Evolutionary conservation across 2,797 vertebrate species (phyloP).

Genomic region (Channallabes apus): DNA sequence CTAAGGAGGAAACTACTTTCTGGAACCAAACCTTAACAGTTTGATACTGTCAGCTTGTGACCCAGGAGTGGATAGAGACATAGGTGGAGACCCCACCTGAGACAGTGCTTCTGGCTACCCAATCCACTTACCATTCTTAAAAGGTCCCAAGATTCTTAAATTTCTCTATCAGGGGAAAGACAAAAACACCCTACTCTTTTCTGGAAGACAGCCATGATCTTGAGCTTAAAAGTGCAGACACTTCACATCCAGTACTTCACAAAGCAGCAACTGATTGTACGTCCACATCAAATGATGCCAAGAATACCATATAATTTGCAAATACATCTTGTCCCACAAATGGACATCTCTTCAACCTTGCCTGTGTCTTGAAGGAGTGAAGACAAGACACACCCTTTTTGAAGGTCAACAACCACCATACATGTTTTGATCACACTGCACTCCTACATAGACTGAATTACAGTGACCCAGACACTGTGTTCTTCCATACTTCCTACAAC

Average conservation of each 20-base stretch:
- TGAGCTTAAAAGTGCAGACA: not conserved
- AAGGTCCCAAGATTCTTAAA: not conserved
- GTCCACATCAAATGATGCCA: not conserved
- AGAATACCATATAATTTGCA: not conserved
- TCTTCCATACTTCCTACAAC: not conserved
- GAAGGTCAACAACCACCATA: not conserved
- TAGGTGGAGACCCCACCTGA: too few relatives aligned
- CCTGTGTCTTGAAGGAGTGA: not conserved
- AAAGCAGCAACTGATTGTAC: not conserved
- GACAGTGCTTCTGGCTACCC: too few relatives aligned
- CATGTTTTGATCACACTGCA: not conserved
- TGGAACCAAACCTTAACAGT: too few relatives aligned
- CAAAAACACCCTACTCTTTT: not conserved
- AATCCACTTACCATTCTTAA: too few relatives aligned
- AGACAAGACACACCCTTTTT: not conserved
- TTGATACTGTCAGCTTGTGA: too few relatives aligned
- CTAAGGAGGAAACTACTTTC: too few relatives aligned
- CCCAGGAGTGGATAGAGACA: too few relatives aligned
- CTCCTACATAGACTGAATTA: not conserved
- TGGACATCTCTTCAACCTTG: not conserved
- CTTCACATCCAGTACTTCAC: not conserved
- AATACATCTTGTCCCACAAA: not conserved
- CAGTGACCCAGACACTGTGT: not conserved
- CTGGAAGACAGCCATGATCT: not conserved
- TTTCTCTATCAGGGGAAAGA: not conserved